phyloP scores from a whole-genome alignment of 2,797 vertebrate genomes.

The Pseudocheirus occidentalis region DNA sequence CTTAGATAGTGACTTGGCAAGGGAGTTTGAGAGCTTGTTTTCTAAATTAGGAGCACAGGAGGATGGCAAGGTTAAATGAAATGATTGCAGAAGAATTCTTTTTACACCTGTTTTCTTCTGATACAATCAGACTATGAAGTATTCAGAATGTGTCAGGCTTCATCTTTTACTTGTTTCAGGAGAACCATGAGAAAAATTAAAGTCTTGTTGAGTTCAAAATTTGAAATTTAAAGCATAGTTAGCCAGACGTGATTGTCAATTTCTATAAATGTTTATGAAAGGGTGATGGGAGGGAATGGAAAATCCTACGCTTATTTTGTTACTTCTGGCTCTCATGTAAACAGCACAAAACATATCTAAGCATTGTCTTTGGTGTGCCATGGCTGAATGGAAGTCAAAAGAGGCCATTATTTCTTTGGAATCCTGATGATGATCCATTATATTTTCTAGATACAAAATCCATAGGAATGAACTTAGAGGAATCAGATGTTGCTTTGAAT shows the following conservation, averaged over 20 bases:
- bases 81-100: background rate
- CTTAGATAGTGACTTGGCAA: slow-evolving; percentile 44
- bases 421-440: background rate
- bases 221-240: slow-evolving; percentile 13
- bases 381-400: background rate
- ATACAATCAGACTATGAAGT: slow-evolving; percentile 44
- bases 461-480: slow-evolving; percentile 12
- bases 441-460: background rate
- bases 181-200: slow-evolving; percentile 25
- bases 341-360: background rate
- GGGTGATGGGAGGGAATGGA: background rate
- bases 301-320: background rate
- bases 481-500: background rate
- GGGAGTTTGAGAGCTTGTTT: slow-evolving; percentile 35
- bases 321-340: background rate
- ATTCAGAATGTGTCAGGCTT: slow-evolving; percentile 31
- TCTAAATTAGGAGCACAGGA: slow-evolving; percentile 54
- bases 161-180: slow-evolving; percentile 9
- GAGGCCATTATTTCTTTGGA: background rate
- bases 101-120: slow-evolving; percentile 43
- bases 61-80: slow-evolving; percentile 24
- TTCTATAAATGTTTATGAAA: background rate
- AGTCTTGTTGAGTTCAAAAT: slow-evolving; percentile 26
- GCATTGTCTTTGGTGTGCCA: slow-evolving; percentile 13
- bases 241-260: slow-evolving; percentile 5